These are phyloP conservation scores for Pungitius pungitius DNA, from an alignment of 2,113 vertebrate genomes.

Conservation along the genomic window DNA sequence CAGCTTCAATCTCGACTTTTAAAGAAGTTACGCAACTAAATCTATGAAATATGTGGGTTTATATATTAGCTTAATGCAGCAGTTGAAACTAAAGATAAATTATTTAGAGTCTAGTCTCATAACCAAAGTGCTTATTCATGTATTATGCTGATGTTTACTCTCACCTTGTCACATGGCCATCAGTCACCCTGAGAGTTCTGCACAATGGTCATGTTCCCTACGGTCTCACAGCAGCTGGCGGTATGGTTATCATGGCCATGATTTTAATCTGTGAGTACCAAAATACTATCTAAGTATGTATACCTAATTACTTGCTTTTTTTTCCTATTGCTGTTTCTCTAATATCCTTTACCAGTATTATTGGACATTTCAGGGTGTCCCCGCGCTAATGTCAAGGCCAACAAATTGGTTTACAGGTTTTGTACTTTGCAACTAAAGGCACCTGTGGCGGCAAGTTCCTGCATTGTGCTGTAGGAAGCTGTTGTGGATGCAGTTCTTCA, in stretches of 20 bases:
- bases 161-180: neutral
- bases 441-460: neutral
- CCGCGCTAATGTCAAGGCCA: conserved; percentile 35
- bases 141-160: conserved; percentile 22
- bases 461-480: neutral
- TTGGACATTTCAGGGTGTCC: conserved; percentile 1
- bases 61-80: conserved; percentile 13
- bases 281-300: neutral
- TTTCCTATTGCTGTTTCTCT: neutral
- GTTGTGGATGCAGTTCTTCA: conserved; percentile 21
- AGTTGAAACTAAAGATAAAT: conserved; percentile 8
- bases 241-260: neutral
- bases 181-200: conserved; percentile 17
- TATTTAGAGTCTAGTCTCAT: neutral
- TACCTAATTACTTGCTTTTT: neutral
- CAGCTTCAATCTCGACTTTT: conserved; percentile 4
- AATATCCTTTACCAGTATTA: neutral
- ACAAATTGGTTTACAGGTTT: conserved; percentile 48
- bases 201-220: neutral
- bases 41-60: too few species aligned
- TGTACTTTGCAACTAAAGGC: conserved; percentile 38
- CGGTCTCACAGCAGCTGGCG: neutral
- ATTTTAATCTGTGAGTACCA: neutral
- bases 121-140: conserved; percentile 19
- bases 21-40: conserved; percentile 22